Evolutionary conservation across 1,140 invertebrate species (phyloP).

Genomic region (Leucophenga varia): DNA sequence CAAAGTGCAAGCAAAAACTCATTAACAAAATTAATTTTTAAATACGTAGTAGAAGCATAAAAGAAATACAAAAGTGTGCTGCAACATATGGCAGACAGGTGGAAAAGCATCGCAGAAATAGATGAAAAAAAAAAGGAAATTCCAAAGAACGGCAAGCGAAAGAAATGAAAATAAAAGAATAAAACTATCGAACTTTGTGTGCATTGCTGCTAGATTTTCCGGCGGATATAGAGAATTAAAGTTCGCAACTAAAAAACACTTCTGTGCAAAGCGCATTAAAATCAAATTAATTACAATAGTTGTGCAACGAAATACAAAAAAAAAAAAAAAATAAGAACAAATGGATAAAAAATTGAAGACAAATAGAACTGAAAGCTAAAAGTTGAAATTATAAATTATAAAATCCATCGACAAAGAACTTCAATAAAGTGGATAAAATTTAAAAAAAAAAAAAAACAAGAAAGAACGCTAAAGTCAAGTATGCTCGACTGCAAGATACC

Average conservation of each 20-base stretch:
- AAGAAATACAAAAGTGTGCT: not conserved
- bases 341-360: no score
- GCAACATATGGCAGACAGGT: not conserved
- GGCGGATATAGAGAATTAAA: conserved; percentile 11
- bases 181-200: not conserved
- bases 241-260: conserved; percentile 15
- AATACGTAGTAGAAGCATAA: conserved; percentile 18
- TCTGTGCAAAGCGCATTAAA: conserved; percentile 44
- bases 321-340: no score
- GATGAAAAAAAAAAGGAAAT: no score
- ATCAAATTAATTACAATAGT: conserved; percentile 51
- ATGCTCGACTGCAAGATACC: no score
- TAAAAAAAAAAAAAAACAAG: no score
- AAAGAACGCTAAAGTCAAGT: no score
- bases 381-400: conserved; percentile 41
- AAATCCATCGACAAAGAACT: no score
- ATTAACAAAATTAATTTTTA: conserved; percentile 55
- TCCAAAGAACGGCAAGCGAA: conserved; percentile 2
- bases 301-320: conserved; percentile 32
- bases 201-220: no score
- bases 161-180: not conserved
- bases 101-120: conserved; percentile 31
- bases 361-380: no score
- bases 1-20: conserved; percentile 38
- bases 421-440: no score